A percentile compares a stretch with the other conserved stretches of the same genome.
Evolutionary conservation across 92 coral and sea anemone genomes (phyloP).

Genomic region (Pocillopora meandrina): DNA sequence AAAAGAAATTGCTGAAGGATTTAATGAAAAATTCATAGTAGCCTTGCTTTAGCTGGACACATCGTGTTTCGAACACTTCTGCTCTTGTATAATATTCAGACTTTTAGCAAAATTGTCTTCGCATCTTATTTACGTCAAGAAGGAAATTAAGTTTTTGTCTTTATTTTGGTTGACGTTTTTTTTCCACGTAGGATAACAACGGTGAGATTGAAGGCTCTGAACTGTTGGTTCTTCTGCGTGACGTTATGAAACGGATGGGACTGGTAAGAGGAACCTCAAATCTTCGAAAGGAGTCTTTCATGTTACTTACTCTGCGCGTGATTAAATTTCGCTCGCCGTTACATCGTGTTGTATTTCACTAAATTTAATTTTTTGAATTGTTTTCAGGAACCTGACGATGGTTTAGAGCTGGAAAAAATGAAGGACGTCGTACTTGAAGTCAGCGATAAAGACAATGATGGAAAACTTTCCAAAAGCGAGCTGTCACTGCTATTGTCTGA

Average conservation of each 20-base stretch:
- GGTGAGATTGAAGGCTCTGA: constrained; percentile 79
- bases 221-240: constrained; percentile 72
- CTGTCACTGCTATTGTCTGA: constrained; percentile 50
- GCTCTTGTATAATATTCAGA: too few relatives aligned
- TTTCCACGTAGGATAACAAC: constrained; percentile 59
- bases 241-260: constrained; percentile 56
- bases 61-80: too few relatives aligned
- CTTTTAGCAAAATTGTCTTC: too few relatives aligned
- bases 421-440: constrained; percentile 55
- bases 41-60: too few relatives aligned
- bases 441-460: constrained; percentile 57
- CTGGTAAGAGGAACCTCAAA: constrained; percentile 9
- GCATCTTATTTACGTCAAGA: too few relatives aligned
- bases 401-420: constrained; percentile 55
- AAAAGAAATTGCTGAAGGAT: too few relatives aligned
- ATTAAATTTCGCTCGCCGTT: too few relatives aligned
- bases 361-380: background rate
- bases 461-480: constrained; percentile 61
- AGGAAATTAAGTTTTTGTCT: background rate
- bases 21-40: too few relatives aligned
- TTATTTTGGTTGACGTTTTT: background rate
- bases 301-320: too few relatives aligned
- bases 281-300: too few relatives aligned
- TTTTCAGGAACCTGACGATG: constrained; percentile 20
- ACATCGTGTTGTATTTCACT: too few relatives aligned